Conservation (phyloP, 2,888 invertebrate genomes). For the Acanthosepion esculentum region DNA sequence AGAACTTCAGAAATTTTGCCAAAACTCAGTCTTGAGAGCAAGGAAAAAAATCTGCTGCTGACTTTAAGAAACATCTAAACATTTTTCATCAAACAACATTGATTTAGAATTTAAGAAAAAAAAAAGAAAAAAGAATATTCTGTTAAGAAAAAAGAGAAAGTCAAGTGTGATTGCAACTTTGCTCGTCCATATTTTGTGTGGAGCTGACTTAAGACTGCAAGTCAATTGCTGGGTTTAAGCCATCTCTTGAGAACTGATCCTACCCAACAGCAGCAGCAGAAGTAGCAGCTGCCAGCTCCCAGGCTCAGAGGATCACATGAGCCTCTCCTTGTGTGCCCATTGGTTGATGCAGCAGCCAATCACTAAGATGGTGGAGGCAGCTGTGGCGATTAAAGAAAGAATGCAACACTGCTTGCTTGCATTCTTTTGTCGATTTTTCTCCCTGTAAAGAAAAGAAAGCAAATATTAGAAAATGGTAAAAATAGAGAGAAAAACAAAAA, state of each 20-base stretch:
- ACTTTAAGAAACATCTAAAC: background rate
- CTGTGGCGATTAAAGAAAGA: background rate
- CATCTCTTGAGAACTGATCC: background rate
- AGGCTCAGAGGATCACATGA: conserved; percentile 15
- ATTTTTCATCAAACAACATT: conserved; percentile 33
- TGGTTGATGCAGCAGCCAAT: conserved; percentile 39
- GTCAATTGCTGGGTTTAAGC: background rate
- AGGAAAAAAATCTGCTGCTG: conserved; percentile 2
- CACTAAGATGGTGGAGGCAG: conserved; percentile 36
- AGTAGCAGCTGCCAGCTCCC: conserved; percentile 35
- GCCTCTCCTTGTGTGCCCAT: background rate
- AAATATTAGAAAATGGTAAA: background rate
- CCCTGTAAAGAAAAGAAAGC: background rate
- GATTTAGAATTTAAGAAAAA: conserved; percentile 10
- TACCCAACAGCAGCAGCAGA: background rate
- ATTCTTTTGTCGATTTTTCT: conserved; percentile 42
- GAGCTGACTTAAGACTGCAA: background rate
- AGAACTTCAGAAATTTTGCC: background rate
- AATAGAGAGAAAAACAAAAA: background rate
- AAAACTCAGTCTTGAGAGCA: background rate
- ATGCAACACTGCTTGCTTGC: conserved; percentile 37
- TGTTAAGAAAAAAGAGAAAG: conserved; percentile 7
- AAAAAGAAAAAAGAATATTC: background rate
- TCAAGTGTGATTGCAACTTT: background rate
- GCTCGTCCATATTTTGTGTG: background rate